Evolutionary conservation across 2,888 invertebrate genomes (phyloP).

Genomic region (Hofmannophila pseudospretella): DNA sequence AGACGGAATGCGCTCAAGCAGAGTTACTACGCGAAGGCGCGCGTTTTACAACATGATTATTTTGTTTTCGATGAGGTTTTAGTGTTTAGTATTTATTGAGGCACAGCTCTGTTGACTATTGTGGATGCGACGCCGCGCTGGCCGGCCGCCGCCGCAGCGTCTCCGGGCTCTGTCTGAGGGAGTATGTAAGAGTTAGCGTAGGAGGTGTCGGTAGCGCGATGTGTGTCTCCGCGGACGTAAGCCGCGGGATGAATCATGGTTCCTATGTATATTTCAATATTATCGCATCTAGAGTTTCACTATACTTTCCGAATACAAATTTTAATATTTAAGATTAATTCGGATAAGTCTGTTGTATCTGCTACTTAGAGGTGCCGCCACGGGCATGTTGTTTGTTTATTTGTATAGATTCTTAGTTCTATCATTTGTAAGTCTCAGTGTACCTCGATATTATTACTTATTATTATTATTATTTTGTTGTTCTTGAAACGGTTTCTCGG

Average conservation of each 20-base stretch:
- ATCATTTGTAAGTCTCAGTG: slow-evolving; percentile 32
- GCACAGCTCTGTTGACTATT: slow-evolving; percentile 39
- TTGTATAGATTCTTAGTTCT: slow-evolving; percentile 45
- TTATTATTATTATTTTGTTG: slow-evolving; percentile 46
- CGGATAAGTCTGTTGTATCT: slow-evolving; percentile 75
- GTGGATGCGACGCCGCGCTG: slow-evolving; percentile 31
- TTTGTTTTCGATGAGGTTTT: slow-evolving; percentile 45
- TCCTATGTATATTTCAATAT: slow-evolving; percentile 80
- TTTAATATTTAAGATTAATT: slow-evolving; percentile 78
- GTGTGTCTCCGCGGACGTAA: slow-evolving; percentile 69
- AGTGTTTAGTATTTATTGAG: slow-evolving; percentile 54
- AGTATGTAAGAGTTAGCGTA: no score
- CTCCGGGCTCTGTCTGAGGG: no score
- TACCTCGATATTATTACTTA: slow-evolving; percentile 46
- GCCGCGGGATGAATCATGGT: slow-evolving; percentile 77
- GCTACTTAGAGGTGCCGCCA: slow-evolving; percentile 68
- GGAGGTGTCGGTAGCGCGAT: slow-evolving; percentile 69
- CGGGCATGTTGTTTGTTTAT: slow-evolving; percentile 70
- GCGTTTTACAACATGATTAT: slow-evolving; percentile 70
- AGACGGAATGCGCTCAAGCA: slow-evolving; percentile 33
- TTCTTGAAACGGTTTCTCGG: slow-evolving; percentile 46
- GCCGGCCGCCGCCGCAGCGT: slow-evolving; percentile 2
- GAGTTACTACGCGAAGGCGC: slow-evolving; percentile 64
- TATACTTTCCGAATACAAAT: slow-evolving; percentile 78
- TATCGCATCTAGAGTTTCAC: slow-evolving; percentile 78